phyloP scores from a whole-genome alignment of 2,888 invertebrate genomes.

The Galeopsomyia nigrocyanea region DNA sequence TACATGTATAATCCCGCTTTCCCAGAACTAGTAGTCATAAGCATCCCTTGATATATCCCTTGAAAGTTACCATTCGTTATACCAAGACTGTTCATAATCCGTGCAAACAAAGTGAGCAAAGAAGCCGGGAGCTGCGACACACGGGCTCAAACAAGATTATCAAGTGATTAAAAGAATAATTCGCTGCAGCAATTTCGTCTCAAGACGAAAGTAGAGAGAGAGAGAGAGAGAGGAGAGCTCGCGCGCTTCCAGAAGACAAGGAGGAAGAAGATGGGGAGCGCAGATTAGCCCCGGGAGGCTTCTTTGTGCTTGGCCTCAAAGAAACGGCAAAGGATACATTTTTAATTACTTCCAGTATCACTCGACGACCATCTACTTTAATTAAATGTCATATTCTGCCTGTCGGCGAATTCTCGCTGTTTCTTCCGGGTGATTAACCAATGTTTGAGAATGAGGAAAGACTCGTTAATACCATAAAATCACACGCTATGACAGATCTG shows the following conservation, averaged over 20 bases:
- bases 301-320: slow-evolving; percentile 64
- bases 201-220: slow-evolving; percentile 29
- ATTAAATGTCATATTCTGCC: slow-evolving; percentile 67
- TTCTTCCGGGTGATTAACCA: slow-evolving; percentile 1
- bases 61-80: not conserved
- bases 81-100: slow-evolving; percentile 59
- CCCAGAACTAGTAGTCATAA: too few species aligned
- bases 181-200: slow-evolving; percentile 36
- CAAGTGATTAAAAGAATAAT: slow-evolving; percentile 66
- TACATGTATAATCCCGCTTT: too few species aligned
- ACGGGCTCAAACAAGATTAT: slow-evolving; percentile 64
- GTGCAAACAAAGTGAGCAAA: slow-evolving; percentile 59
- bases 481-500: too few species aligned
- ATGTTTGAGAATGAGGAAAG: not conserved
- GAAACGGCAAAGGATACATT: slow-evolving; percentile 67
- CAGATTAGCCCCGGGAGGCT: slow-evolving; percentile 63
- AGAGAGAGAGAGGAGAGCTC: slow-evolving; percentile 43
- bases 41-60: too few species aligned
- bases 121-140: slow-evolving; percentile 55
- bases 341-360: slow-evolving; percentile 68
- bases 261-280: slow-evolving; percentile 47
- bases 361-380: slow-evolving; percentile 61
- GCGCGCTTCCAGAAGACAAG: slow-evolving; percentile 6
- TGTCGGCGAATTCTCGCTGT: slow-evolving; percentile 47
- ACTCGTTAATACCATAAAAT: too few species aligned